These are phyloP conservation scores for Deilephila elpenor DNA, from an alignment of 2,888 invertebrate genomes.

Conservation along the genomic window DNA sequence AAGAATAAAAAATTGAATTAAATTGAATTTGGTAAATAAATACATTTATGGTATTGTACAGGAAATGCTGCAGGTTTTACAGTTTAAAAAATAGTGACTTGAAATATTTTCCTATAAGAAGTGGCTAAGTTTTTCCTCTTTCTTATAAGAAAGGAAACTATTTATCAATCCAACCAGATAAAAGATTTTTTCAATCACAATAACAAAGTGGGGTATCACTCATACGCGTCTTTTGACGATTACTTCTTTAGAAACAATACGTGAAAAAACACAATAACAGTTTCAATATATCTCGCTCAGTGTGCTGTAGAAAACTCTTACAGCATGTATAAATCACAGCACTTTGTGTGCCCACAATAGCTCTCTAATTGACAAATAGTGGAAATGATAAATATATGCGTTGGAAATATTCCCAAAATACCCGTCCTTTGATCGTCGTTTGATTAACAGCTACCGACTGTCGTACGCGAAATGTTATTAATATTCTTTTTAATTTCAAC, in stretches of 20 bases:
- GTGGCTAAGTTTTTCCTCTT: not conserved
- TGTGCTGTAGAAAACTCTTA: slow-evolving; percentile 44
- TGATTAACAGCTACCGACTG: slow-evolving; percentile 78
- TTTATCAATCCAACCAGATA: slow-evolving; percentile 10
- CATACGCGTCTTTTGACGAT: slow-evolving; percentile 19
- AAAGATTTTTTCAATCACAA: slow-evolving; percentile 7
- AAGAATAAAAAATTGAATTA: too few species aligned
- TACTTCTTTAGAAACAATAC: slow-evolving; percentile 7
- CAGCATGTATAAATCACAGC: slow-evolving; percentile 74
- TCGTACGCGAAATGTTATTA: slow-evolving; percentile 76
- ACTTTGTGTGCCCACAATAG: slow-evolving; percentile 79
- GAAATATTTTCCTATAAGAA: not conserved
- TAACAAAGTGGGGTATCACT: slow-evolving; percentile 25
- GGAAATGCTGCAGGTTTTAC: too few species aligned
- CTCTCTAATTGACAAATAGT: slow-evolving; percentile 84
- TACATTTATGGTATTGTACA: too few species aligned
- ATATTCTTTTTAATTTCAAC: slow-evolving; percentile 81
- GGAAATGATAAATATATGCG: slow-evolving; percentile 81
- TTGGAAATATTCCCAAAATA: slow-evolving; percentile 79
- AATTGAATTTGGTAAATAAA: too few species aligned
- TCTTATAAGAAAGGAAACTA: slow-evolving; percentile 20
- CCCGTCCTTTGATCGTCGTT: slow-evolving; percentile 76
- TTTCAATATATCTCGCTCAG: slow-evolving; percentile 24
- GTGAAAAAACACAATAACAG: slow-evolving; percentile 19
- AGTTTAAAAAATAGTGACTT: not conserved